Conservation (phyloP, 2,888 invertebrate genomes). For the Cecidostiba fungosa region DNA sequence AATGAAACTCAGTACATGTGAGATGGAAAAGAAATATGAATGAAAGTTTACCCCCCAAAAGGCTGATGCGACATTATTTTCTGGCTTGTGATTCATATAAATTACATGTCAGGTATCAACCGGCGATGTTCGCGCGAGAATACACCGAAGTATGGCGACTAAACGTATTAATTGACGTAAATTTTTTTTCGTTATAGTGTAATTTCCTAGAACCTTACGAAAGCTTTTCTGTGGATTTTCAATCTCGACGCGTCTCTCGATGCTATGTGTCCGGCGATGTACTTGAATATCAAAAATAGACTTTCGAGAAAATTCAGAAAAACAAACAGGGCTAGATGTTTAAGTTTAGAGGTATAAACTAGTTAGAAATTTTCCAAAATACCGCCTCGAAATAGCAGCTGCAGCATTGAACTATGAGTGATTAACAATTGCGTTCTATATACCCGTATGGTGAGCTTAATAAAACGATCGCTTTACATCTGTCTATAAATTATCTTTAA, state of each 20-base stretch:
- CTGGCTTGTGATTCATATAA: slow-evolving; percentile 34
- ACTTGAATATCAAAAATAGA: slow-evolving; percentile 61
- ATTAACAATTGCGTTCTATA: background rate
- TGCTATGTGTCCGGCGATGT: slow-evolving; percentile 32
- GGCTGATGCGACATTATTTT: slow-evolving; percentile 12
- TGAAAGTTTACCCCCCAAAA: background rate
- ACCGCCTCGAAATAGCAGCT: slow-evolving; percentile 19
- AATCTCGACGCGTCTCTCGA: slow-evolving; percentile 14
- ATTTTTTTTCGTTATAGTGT: background rate
- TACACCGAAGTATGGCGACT: too few species aligned
- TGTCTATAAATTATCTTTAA: background rate
- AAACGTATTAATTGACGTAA: background rate
- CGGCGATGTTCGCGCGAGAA: too few species aligned
- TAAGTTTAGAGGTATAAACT: slow-evolving; percentile 29
- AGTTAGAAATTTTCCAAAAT: slow-evolving; percentile 29
- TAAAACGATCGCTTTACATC: background rate
- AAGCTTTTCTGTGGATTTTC: slow-evolving; percentile 20
- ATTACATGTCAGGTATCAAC: background rate
- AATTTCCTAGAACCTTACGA: background rate
- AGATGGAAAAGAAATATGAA: background rate
- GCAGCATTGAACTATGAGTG: background rate
- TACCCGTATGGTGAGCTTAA: background rate
- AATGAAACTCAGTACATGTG: background rate
- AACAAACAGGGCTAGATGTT: slow-evolving; percentile 43
- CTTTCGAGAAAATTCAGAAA: slow-evolving; percentile 52